phyloP scores from a whole-genome alignment of 2,113 vertebrate genomes.

The Phrynosoma blainvillii region DNA sequence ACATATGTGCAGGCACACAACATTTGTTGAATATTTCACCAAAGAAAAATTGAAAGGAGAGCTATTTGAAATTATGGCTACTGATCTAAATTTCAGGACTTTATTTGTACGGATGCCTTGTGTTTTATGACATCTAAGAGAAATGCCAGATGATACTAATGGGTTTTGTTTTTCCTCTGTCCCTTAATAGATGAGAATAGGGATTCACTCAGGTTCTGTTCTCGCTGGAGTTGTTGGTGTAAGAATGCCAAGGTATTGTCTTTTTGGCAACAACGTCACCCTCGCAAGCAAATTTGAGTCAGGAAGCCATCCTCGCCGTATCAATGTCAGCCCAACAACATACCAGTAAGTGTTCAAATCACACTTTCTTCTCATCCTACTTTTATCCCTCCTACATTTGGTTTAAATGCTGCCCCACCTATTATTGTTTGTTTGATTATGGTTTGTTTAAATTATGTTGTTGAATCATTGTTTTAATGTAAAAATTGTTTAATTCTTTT shows the following conservation, averaged over 20 bases:
- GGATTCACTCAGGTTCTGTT: conserved; percentile 96
- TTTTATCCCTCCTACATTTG: no score
- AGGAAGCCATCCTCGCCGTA: conserved; percentile 93
- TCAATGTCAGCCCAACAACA: conserved; percentile 96
- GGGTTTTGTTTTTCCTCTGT: conserved; percentile 14
- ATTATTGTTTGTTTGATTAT: no score
- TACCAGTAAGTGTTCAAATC: conserved; percentile 88
- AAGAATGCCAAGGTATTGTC: conserved; percentile 97
- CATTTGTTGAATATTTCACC: not conserved
- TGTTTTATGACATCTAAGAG: fast-evolving
- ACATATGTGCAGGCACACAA: no score
- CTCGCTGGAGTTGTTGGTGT: conserved; percentile 96
- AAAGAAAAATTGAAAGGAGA: not conserved
- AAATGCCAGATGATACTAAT: conserved; percentile 15
- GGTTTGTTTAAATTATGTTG: no score
- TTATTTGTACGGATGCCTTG: not conserved
- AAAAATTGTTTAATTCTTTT: no score
- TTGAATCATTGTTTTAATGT: no score
- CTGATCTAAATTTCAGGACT: not conserved
- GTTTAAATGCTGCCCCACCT: no score
- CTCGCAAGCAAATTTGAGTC: conserved; percentile 99
- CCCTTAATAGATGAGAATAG: conserved; percentile 89
- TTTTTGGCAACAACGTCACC: conserved; percentile 98
- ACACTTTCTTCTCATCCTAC: not conserved
- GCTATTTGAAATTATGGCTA: not conserved